Evolutionary conservation across 2,797 vertebrate species (phyloP).

Genomic region (Oophaga sylvatica): DNA sequence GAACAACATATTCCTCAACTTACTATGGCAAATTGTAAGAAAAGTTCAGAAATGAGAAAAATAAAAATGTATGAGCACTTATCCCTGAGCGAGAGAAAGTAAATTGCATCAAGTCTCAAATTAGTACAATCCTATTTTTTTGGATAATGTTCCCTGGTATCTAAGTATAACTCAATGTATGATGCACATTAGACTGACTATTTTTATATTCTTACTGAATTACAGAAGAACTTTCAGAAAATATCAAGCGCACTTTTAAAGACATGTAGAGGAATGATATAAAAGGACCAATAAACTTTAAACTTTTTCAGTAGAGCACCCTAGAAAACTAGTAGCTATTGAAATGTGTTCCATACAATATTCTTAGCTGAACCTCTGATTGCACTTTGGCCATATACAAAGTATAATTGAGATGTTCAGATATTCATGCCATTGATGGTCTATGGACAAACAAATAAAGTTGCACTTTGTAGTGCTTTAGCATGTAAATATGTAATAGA

Average conservation of each 20-base stretch:
- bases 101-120: constrained; percentile 31
- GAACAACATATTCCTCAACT: not conserved
- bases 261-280: constrained; percentile 14
- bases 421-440: no score
- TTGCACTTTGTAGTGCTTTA: no score
- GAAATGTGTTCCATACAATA: constrained; percentile 4
- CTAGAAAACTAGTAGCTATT: constrained; percentile 31
- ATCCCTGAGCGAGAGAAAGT: constrained; percentile 2
- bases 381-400: no score
- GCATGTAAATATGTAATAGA: no score
- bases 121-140: constrained; percentile 38
- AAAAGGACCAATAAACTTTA: constrained; percentile 25
- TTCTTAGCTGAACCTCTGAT: not conserved
- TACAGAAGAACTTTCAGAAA: constrained; percentile 47
- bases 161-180: constrained; percentile 41
- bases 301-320: constrained; percentile 41
- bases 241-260: constrained; percentile 21
- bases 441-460: no score
- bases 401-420: no score
- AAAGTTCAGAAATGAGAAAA: constrained; percentile 22
- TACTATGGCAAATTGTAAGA: constrained; percentile 10
- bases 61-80: constrained; percentile 31
- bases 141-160: constrained; percentile 6
- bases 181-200: constrained; percentile 23
- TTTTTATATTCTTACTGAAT: constrained; percentile 38